These are phyloP conservation scores for Dynastes tityus DNA, from an alignment of 2,888 invertebrate species.

Conservation along the genomic window DNA sequence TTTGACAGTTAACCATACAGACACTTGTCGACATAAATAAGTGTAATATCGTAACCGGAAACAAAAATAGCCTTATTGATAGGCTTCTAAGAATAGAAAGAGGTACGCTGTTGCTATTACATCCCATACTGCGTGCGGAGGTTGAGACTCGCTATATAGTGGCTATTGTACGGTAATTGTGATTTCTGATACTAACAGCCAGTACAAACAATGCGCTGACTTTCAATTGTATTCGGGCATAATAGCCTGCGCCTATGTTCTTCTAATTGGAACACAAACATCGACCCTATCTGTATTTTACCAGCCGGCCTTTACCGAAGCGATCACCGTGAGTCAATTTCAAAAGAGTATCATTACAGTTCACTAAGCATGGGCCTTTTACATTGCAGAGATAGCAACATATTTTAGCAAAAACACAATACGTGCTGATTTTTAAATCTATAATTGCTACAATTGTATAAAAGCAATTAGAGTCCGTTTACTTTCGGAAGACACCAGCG, in stretches of 20 bases:
- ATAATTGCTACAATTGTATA: not conserved
- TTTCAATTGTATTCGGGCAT: not conserved
- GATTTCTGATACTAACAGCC: not conserved
- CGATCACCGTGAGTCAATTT: not conserved
- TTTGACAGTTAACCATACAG: too few species aligned
- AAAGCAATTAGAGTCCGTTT: not conserved
- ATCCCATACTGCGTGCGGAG: too few species aligned
- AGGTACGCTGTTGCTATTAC: too few species aligned
- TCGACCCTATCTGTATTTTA: not conserved
- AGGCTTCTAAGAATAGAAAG: too few species aligned
- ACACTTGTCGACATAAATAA: too few species aligned
- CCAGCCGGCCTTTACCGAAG: not conserved
- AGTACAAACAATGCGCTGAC: not conserved
- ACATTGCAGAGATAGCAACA: not conserved
- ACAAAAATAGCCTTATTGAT: too few species aligned
- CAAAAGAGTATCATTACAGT: constrained; percentile 1
- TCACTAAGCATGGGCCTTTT: not conserved
- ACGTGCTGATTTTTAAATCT: not conserved
- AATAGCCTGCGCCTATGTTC: not conserved
- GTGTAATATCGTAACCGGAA: too few species aligned
- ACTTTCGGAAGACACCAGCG: too few species aligned
- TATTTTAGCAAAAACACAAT: too few species aligned
- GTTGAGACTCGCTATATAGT: too few species aligned
- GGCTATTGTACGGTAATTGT: constrained; percentile 15
- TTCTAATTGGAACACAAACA: constrained; percentile 17